Base-by-base conservation (phyloP, 1,140 invertebrate genomes). In the Rhopalosiphum maidis region DNA sequence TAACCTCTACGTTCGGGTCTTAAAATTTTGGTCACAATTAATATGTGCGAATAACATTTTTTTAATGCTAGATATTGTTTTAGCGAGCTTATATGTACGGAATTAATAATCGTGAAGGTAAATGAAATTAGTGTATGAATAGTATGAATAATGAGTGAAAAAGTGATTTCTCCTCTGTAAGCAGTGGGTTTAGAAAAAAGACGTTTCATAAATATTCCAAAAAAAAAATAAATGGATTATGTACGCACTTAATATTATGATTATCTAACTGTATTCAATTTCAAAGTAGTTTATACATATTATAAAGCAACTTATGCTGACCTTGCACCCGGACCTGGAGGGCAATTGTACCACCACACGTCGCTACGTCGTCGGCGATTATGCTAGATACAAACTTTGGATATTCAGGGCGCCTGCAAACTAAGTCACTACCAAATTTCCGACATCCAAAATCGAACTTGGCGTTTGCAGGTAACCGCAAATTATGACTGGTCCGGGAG, bases 321-420 rank as follows among this genome's bases (percentile, higher is more conserved):
- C 91, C 91, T 93, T 85, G 91, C 5, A 93, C 82, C 8, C 77
- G 21, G 6, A 86, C 91, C 30, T 93, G 91, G 5, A 93, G 91
- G 0, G 91, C 91, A 15, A 93, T 86, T 0, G 91, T 93, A n/a
- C 91, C 82, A 35, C 91, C 91, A 41, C 55, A 55, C 15, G 91
- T 93, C 15, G 91, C 82, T 15, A 93, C 25, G 23, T 93, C 82
- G n/a, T 93, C 91, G 1, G 91, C 48, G 11, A 86, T 83, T 85
- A 93, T 43, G 8, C 46, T 41, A 8, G 68, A n/a, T 11, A 86
- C 37, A 25, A 93, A 86, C 11, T 55, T 93, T 0, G 91, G 91
- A 86, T 85, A 43, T n/a, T 30, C 54, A 7, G 89, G 54, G 43
- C 37, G 15, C 8, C 89, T 60, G 4, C 0, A 23, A 2, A 22